Conservation (phyloP, 2,888 invertebrate genomes). For the Dryococelus australis region DNA sequence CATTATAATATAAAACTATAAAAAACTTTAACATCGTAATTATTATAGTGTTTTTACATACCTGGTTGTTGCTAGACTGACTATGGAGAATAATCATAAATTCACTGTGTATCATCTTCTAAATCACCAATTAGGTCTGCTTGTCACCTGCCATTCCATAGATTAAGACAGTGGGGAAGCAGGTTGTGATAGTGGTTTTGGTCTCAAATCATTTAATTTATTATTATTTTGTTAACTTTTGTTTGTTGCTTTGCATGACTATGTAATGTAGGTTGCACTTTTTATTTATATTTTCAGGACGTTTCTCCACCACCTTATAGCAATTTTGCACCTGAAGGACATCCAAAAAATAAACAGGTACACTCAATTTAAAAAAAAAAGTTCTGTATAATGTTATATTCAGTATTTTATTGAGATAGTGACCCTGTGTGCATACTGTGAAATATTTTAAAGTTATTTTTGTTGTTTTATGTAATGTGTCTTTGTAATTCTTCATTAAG, state of each 20-base stretch:
- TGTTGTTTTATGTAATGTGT: too few relatives aligned
- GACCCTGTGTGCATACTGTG: too few relatives aligned
- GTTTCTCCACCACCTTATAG: constrained; percentile 46
- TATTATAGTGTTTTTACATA: too few relatives aligned
- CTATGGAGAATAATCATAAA: too few relatives aligned
- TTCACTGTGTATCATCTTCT: neutral
- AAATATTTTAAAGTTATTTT: too few relatives aligned
- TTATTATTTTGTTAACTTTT: neutral
- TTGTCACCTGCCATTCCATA: neutral
- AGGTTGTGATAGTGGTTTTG: neutral
- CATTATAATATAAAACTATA: too few relatives aligned
- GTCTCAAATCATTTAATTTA: neutral
- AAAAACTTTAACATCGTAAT: too few relatives aligned
- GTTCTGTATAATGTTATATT: too few relatives aligned
- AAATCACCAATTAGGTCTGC: neutral
- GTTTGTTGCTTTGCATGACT: constrained; percentile 23
- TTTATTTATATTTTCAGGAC: constrained; percentile 39
- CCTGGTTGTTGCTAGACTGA: neutral
- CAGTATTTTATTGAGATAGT: too few relatives aligned
- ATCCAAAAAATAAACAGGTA: constrained; percentile 78
- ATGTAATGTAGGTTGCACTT: neutral
- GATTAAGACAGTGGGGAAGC: neutral
- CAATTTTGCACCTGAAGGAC: constrained; percentile 66
- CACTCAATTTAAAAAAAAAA: constrained; percentile 51
- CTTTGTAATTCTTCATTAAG: too few relatives aligned